Evolutionary conservation across 2,888 invertebrate genomes (phyloP).

Genomic region (Neocrepidodera transversa): DNA sequence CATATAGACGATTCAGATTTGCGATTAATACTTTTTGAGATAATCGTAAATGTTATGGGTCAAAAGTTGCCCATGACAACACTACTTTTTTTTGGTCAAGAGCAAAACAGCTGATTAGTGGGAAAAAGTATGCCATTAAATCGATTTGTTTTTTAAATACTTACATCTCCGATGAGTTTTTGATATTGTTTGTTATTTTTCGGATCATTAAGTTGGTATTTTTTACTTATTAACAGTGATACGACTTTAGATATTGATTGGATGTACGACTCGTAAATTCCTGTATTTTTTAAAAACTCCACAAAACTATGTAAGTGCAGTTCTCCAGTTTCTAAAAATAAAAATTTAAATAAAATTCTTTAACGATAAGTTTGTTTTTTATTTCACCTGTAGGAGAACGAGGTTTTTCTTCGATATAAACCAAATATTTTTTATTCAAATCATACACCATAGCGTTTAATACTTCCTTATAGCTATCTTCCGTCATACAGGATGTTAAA

Average conservation of each 20-base stretch:
- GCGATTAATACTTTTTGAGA: too few species aligned
- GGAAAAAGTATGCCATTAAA: too few species aligned
- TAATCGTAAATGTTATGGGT: too few species aligned
- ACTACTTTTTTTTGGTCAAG: too few species aligned
- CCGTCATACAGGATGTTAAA: constrained; percentile 47
- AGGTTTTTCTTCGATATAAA: constrained; percentile 43
- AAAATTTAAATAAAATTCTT: background rate
- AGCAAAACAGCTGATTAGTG: too few species aligned
- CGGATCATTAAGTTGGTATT: constrained; percentile 40
- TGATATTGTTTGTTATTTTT: constrained; percentile 41
- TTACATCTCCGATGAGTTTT: constrained; percentile 47
- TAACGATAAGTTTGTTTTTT: background rate
- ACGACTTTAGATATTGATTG: constrained; percentile 49
- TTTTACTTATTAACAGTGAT: constrained; percentile 44
- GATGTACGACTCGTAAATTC: constrained; percentile 50
- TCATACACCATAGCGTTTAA: constrained; percentile 49
- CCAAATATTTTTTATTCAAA: constrained; percentile 50
- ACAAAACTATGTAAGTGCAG: constrained; percentile 40
- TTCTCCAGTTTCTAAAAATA: constrained; percentile 21
- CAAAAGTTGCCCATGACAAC: too few species aligned
- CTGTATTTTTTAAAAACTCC: constrained; percentile 43
- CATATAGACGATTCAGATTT: too few species aligned
- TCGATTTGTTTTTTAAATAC: too few species aligned
- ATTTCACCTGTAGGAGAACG: constrained; percentile 36
- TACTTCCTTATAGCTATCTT: constrained; percentile 50